These are phyloP conservation scores for Uria aalge DNA, from an alignment of 2,113 vertebrate species.

Conservation along the genomic window DNA sequence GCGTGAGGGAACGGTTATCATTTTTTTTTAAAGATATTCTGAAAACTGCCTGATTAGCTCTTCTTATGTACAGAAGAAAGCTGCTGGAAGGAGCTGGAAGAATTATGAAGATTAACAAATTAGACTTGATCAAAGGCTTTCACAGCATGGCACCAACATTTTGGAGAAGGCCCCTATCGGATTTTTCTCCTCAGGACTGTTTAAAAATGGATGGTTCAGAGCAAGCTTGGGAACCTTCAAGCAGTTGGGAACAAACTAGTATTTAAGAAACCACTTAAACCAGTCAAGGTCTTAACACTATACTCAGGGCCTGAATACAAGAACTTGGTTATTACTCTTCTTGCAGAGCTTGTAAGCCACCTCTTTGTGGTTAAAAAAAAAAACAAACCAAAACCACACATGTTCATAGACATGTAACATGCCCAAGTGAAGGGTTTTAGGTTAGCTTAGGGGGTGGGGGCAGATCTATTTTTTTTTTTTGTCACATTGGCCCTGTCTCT, in stretches of 20 bases:
- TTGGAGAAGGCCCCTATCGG: background rate
- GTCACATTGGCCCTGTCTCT: background rate
- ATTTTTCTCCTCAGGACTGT: background rate
- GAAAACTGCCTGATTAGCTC: background rate
- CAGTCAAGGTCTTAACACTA: background rate
- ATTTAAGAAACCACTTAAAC: background rate
- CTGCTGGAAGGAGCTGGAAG: background rate
- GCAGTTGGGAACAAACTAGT: background rate
- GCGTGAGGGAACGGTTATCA: background rate
- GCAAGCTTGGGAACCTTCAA: background rate
- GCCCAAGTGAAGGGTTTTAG: background rate
- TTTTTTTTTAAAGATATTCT: background rate
- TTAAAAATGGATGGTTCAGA: background rate
- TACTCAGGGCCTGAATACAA: background rate
- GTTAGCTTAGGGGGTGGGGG: background rate
- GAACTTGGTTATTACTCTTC: background rate
- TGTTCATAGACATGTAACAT: background rate
- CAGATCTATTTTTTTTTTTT: too few relatives aligned
- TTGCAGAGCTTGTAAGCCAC: background rate
- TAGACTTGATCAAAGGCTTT: background rate
- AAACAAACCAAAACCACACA: background rate
- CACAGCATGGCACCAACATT: background rate
- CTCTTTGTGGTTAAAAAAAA: background rate
- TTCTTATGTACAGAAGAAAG: background rate
- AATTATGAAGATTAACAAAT: background rate